Percentiles rank a stretch among this genome's conserved stretches.
These are phyloP conservation scores for Mya arenaria DNA, from an alignment of 1,140 invertebrate species.

Conservation along the genomic window DNA sequence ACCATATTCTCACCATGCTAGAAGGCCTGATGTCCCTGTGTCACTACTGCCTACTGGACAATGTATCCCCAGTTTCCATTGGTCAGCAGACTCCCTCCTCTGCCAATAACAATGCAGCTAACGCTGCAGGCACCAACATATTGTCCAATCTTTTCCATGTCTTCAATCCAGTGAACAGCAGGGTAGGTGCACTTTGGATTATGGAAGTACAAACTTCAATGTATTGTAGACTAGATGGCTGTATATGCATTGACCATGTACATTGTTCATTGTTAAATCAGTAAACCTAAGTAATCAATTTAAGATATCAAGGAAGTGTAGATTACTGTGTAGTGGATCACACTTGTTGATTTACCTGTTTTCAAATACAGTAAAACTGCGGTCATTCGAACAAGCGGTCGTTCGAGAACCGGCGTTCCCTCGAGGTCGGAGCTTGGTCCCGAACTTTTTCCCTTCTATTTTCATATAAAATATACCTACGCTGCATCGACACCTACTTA, in stretches of 20 bases:
- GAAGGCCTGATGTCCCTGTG: slow-evolving; percentile 92
- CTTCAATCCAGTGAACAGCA: slow-evolving; percentile 78
- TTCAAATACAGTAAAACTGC: no score
- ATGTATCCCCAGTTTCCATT: slow-evolving; percentile 84
- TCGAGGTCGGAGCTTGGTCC: no score
- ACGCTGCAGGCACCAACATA: slow-evolving; percentile 83
- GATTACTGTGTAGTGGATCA: no score
- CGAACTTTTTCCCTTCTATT: no score
- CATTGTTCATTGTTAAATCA: neutral
- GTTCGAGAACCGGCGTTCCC: no score
- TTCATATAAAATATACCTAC: no score
- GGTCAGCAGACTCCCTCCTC: slow-evolving; percentile 78
- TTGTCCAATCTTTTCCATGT: slow-evolving; percentile 92
- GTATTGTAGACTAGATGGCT: no score
- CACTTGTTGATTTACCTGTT: no score
- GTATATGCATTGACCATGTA: neutral
- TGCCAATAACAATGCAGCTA: slow-evolving; percentile 62
- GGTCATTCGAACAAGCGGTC: no score
- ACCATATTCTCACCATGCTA: slow-evolving; percentile 90
- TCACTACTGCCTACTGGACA: slow-evolving; percentile 93
- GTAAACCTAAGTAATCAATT: no score
- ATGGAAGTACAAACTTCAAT: neutral
- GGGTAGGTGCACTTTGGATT: slow-evolving; percentile 69
- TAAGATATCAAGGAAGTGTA: no score
- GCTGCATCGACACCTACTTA: no score